Evolutionary conservation across 2,797 vertebrate species (phyloP), one percentile per base, ranked within the genome.

Genomic region (Trachurus trachurus): DNA sequence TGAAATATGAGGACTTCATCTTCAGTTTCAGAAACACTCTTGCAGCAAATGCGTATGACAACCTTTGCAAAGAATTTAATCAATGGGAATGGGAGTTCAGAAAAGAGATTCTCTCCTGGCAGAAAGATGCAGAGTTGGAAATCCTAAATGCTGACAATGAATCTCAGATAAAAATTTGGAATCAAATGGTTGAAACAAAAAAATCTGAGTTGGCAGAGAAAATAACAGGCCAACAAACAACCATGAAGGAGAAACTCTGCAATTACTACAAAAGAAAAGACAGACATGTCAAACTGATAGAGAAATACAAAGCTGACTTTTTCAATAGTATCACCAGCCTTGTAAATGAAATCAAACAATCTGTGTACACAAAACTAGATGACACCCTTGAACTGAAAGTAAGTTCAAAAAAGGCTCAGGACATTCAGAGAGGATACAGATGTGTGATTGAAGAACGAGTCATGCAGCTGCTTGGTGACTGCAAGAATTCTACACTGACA

Each of bases 1-100:
- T 92, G 0, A 93, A 94, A 62, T 82, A 84, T 66, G 93, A 94
- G 58, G 93, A 93, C 76, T 94, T 94, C 66, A 88, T 94, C 42
- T 95, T 95, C 17, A 95, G 90, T 49, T 95, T 93, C 66, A 90
- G 88, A 74, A 95, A 95, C 81, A 91, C 54, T 13, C 89, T 95
- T 6, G 86, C 93, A 4, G 93, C 93, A 6, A 65, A 93, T 1
- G 92, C 91, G 0, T 95, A 95, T 21, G 73, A 85, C 31, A 89
- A 85, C 19, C 71, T 95, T 7, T 90, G 85, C 9, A 71, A 79
- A 21, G 89, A 89, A 47, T 93, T 83, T 65, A 79, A 2, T 17
- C 17, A 86, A 0, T 93, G 92, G 89, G 94, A 95, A 4, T 94
- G 93, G 94, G 52, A 49, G 2, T 93, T 93, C 44, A 90, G 61